phyloP scores from a whole-genome alignment of 2,113 vertebrate genomes.

The Lipotes vexillifer region DNA sequence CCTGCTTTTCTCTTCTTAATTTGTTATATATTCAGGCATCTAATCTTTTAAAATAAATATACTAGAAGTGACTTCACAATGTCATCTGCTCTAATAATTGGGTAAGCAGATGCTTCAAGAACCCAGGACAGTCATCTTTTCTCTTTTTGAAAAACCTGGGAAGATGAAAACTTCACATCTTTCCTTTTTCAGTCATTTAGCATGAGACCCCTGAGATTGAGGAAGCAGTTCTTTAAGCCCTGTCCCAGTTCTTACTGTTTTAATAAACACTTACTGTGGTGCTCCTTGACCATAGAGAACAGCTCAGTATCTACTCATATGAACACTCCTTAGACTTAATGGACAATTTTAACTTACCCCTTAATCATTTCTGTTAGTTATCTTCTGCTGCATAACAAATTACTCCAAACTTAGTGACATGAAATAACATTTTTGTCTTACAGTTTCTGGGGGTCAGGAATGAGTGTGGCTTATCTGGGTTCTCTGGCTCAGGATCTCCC shows the following conservation, averaged over 20 bases:
- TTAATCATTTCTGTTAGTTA: background rate
- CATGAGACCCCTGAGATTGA: background rate
- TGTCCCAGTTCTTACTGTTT: background rate
- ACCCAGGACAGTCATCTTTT: background rate
- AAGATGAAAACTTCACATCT: background rate
- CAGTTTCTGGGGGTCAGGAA: background rate
- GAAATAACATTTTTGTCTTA: background rate
- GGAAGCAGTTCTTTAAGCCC: background rate
- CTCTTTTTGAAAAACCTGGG: background rate
- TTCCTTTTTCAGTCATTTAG: background rate
- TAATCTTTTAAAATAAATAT: constrained; percentile 9
- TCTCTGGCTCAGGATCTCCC: background rate
- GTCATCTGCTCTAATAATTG: background rate
- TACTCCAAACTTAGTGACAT: background rate
- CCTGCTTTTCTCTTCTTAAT: background rate
- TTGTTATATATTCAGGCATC: background rate
- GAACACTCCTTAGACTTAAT: background rate
- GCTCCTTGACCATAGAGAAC: background rate
- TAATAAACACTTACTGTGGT: background rate
- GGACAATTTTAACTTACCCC: background rate
- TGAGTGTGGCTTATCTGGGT: background rate
- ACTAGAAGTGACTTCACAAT: background rate
- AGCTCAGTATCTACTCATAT: background rate
- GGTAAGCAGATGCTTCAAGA: background rate
- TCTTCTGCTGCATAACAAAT: background rate